These are phyloP conservation scores for Nasonia longicornis DNA, from an alignment of 1,140 invertebrate species.

Conservation along the genomic window DNA sequence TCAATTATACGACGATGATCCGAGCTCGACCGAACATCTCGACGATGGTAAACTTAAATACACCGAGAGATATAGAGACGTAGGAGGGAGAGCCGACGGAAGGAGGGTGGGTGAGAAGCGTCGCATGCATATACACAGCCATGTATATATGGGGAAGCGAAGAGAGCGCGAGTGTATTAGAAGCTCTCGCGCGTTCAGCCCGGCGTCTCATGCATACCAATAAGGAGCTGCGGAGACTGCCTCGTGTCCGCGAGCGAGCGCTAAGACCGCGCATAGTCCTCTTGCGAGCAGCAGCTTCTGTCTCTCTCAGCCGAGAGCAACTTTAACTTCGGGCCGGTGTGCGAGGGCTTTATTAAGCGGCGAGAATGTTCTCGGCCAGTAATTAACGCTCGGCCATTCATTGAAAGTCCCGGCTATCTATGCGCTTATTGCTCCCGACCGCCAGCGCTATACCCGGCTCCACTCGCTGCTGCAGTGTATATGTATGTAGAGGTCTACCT, in stretches of 20 bases:
- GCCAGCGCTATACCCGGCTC: neutral
- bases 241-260: neutral
- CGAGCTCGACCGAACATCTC: neutral
- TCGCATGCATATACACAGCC: neutral
- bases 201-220: conserved; percentile 36
- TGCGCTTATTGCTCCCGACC: conserved; percentile 16
- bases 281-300: neutral
- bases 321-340: neutral
- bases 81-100: neutral
- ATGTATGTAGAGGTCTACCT: neutral
- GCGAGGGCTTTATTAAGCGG: conserved; percentile 19
- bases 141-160: neutral
- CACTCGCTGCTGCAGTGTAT: neutral
- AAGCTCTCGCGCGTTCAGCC: neutral
- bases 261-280: conserved; percentile 3
- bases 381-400: conserved; percentile 39
- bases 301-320: neutral
- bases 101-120: neutral
- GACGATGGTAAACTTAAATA: conserved; percentile 8
- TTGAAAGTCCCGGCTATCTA: conserved; percentile 21
- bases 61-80: neutral
- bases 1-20: conserved; percentile 11
- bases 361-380: conserved; percentile 13
- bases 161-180: conserved; percentile 18
- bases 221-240: neutral